Evolutionary conservation across 2,888 invertebrate genomes (phyloP).

Genomic region (Synanthedon andrenaeformis): DNA sequence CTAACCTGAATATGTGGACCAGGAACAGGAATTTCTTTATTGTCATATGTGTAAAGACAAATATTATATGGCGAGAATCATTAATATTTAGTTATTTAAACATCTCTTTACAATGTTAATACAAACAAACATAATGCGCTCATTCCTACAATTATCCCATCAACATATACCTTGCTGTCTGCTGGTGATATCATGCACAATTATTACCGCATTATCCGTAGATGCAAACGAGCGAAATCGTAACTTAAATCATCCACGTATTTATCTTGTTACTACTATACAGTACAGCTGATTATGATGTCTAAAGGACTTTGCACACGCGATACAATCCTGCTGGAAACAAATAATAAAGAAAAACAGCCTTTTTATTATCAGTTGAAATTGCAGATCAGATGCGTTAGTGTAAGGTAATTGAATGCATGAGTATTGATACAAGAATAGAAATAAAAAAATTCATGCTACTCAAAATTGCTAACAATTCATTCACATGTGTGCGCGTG

Average conservation of each 20-base stretch:
- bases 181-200: slow-evolving; percentile 27
- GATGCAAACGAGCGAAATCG: slow-evolving; percentile 2
- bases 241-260: not conserved
- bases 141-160: slow-evolving; percentile 32
- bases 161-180: slow-evolving; percentile 25
- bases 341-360: not conserved
- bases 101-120: not conserved
- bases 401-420: too few relatives aligned
- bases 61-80: too few relatives aligned
- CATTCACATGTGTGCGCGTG: too few relatives aligned
- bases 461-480: too few relatives aligned
- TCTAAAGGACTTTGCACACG: not conserved
- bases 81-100: too few relatives aligned
- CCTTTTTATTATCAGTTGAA: too few relatives aligned
- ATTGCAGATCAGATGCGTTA: too few relatives aligned
- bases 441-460: too few relatives aligned
- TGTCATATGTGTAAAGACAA: too few relatives aligned
- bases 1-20: too few relatives aligned
- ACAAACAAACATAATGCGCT: not conserved
- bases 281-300: not conserved
- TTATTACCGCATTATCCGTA: slow-evolving; percentile 29
- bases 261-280: not conserved
- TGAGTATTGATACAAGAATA: too few relatives aligned
- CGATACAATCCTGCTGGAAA: not conserved
- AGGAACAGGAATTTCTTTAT: too few relatives aligned